Base-by-base conservation (phyloP, 2,113 vertebrate species). In the Tenrec ecaudatus region DNA sequence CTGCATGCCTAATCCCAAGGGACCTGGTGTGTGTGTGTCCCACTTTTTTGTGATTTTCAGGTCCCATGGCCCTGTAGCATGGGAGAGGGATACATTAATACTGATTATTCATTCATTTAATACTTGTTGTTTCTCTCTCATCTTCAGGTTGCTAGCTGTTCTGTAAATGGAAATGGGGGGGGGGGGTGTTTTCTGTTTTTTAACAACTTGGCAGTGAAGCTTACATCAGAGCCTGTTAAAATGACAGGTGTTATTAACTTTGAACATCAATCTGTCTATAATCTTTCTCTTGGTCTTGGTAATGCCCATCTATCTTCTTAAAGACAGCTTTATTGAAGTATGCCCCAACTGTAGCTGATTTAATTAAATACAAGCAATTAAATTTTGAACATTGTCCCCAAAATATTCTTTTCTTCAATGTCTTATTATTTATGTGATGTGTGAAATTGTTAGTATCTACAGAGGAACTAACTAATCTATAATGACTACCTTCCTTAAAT, bases 131-230 rank as follows among this genome's bases (percentile, higher is more conserved):
- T 53, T 5, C 87, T 97, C 97, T 96, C 94, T 96, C 95, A 73
- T 0, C 43, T 60, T 97, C 96, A 98, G 97, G 88, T 97, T 97
- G 97, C 96, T 97, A 97, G 96, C 84, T 98, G 86, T 97, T 95
- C 95, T 97, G 77, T 98, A 97, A 98, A 96, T 96, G 91, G 36
- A 94, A 89, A 98, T 98, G 98, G 98, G 98, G 80, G 98, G 97
- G 2, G 98, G 98, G 98, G 80, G 98, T 97, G 2, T 98, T 98
- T 94, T 98, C 98, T 98, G 98, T 98, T 95, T 40, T 98, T 98
- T 98, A 99, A 98, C 96, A 98, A 98, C 83, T 97, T 95, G 85
- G 89, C 89, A 97, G 96, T 98, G 97, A 95, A 66, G 81, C 92
- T 97, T 97, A 97, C 85, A 97, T 82, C 25, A 92, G 88, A 86